Conservation (phyloP, 2,888 invertebrate genomes). For the Tribolium freemani region DNA sequence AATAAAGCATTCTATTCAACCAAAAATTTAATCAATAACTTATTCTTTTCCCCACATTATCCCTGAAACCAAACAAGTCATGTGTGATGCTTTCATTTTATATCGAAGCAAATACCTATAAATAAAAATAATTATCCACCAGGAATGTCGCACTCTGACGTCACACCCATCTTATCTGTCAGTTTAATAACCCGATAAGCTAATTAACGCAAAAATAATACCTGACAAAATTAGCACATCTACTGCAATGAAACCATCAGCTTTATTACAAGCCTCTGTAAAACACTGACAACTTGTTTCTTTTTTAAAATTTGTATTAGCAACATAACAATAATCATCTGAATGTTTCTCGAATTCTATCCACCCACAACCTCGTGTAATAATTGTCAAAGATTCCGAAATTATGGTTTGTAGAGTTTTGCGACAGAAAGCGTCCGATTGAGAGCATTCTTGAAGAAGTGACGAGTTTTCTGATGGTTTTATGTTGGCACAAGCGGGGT, state of each 20-base stretch:
- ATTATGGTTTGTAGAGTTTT: constrained; percentile 2
- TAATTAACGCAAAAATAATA: not conserved
- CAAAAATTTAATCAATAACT: not conserved
- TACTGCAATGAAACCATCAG: not conserved
- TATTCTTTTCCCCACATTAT: not conserved
- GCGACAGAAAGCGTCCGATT: not conserved
- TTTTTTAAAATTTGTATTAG: constrained; percentile 32
- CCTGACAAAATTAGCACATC: constrained; percentile 4
- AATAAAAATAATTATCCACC: constrained; percentile 2
- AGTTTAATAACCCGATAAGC: constrained; percentile 8
- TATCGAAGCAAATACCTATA: not conserved
- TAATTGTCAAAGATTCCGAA: not conserved
- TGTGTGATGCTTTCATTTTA: not conserved
- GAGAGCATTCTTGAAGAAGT: not conserved
- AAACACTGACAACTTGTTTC: constrained; percentile 38
- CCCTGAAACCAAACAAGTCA: constrained; percentile 12
- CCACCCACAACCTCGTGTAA: constrained; percentile 26
- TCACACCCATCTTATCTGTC: not conserved
- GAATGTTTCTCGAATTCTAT: constrained; percentile 10
- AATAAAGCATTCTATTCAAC: not conserved
- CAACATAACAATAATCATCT: constrained; percentile 12
- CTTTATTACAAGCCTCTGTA: constrained; percentile 33
- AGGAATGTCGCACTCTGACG: not conserved
- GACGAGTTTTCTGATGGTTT: not conserved
- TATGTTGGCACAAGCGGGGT: not conserved